Percentiles rank a stretch among this genome's conserved stretches.
These are phyloP conservation scores for Siphlonurus alternatus DNA, from an alignment of 2,888 invertebrate species.

Conservation along the genomic window DNA sequence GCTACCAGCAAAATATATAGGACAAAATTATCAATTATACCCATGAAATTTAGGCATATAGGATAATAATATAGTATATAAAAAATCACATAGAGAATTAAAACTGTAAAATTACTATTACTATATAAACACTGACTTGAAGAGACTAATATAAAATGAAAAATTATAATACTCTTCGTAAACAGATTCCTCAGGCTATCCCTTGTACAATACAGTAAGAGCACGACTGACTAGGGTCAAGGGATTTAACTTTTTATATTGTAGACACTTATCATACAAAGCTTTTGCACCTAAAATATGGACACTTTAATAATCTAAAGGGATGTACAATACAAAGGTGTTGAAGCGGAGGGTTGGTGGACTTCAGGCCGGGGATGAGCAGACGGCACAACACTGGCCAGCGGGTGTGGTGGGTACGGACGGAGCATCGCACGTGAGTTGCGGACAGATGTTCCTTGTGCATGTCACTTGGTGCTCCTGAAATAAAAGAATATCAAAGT, in stretches of 20 bases:
- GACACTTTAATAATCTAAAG: neutral
- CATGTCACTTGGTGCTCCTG: conserved; percentile 30
- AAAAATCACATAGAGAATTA: conserved; percentile 9
- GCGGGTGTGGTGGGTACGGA: conserved; percentile 11
- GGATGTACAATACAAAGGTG: neutral
- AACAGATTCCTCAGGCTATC: neutral
- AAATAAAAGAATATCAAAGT: conserved; percentile 10
- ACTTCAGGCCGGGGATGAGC: conserved; percentile 17
- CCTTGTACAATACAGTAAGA: neutral
- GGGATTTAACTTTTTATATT: neutral
- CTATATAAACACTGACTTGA: too few relatives aligned
- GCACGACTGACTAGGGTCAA: neutral
- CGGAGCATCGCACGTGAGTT: conserved; percentile 24
- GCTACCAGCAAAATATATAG: conserved; percentile 9
- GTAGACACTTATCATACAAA: neutral
- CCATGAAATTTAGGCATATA: conserved; percentile 7
- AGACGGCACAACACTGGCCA: conserved; percentile 29
- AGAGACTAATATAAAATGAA: too few relatives aligned
- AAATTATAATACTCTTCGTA: neutral
- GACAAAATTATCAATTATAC: neutral
- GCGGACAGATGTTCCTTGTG: conserved; percentile 27
- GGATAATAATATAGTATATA: conserved; percentile 6
- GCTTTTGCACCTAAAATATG: neutral
- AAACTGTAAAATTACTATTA: conserved; percentile 8
- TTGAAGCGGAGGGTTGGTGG: neutral